phyloP scores from a whole-genome alignment of 2,888 invertebrate genomes.

The Pristionchus fissidentatus region DNA sequence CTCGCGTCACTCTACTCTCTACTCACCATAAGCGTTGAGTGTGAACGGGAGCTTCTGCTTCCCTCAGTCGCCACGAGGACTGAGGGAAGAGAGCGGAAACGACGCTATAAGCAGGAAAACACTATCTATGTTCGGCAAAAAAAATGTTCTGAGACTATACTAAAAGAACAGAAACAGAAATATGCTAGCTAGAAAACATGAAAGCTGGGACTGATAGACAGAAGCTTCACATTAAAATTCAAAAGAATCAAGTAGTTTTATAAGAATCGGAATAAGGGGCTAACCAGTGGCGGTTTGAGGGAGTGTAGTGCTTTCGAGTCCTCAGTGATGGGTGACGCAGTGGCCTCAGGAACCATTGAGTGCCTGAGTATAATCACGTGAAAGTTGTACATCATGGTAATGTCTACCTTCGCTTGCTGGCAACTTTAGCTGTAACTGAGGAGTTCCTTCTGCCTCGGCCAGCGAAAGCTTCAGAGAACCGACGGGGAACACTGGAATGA shows the following conservation, averaged over 20 bases:
- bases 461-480: slow-evolving; percentile 68
- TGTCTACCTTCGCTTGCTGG: neutral
- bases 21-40: slow-evolving; percentile 3
- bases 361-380: neutral
- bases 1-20: neutral
- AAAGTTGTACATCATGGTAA: neutral
- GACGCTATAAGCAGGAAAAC: neutral
- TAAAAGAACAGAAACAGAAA: neutral
- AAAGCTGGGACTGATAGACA: neutral
- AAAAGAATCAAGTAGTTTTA: neutral
- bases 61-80: neutral
- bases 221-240: neutral
- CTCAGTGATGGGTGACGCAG: slow-evolving; percentile 52
- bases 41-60: neutral
- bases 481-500: slow-evolving; percentile 62
- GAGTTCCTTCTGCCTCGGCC: slow-evolving; percentile 49
- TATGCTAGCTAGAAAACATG: neutral
- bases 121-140: neutral
- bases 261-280: neutral
- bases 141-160: neutral
- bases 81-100: neutral
- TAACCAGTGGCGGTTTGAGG: slow-evolving; percentile 65
- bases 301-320: slow-evolving; percentile 63
- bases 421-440: neutral
- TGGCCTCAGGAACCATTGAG: slow-evolving; percentile 4